phyloP scores from a whole-genome alignment of 2,113 vertebrate species.

The Heterocephalus glaber region DNA sequence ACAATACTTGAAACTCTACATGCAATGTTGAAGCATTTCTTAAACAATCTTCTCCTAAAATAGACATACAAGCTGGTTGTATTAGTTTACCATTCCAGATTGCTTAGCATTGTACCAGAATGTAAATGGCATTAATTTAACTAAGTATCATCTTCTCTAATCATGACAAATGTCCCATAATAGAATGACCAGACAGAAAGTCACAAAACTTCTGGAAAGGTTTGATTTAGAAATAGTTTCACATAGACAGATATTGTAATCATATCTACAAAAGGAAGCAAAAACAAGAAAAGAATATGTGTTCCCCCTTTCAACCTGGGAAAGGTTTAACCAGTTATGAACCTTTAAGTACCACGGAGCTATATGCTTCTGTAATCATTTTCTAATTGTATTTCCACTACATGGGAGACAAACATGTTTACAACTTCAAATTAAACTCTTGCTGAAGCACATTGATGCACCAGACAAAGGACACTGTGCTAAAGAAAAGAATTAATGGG shows the following conservation, averaged over 20 bases:
- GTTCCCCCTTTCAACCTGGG: conserved; percentile 56
- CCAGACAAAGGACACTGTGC: conserved; percentile 76
- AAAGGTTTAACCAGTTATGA: conserved; percentile 72
- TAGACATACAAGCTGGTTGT: conserved; percentile 60
- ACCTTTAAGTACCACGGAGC: conserved; percentile 65
- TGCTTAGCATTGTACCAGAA: conserved; percentile 40
- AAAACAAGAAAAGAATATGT: background rate
- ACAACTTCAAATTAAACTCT: conserved; percentile 78
- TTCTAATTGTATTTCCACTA: conserved; percentile 72
- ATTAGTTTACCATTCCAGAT: conserved; percentile 35
- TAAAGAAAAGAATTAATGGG: conserved; percentile 68
- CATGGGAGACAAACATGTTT: conserved; percentile 66
- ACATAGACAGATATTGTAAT: background rate
- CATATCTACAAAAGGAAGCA: background rate
- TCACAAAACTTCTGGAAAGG: background rate
- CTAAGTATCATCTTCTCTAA: background rate
- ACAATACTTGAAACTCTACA: background rate
- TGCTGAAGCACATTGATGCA: conserved; percentile 76
- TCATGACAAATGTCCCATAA: background rate
- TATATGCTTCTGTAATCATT: conserved; percentile 70
- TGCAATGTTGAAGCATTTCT: background rate
- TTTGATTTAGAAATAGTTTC: background rate
- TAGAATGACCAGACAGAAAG: background rate
- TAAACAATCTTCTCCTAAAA: conserved; percentile 4
- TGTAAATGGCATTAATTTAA: background rate